Evolutionary conservation across 2,797 vertebrate species (phyloP), one percentile per base, ranked within the genome.

Genomic region (Argyrosomus regius): DNA sequence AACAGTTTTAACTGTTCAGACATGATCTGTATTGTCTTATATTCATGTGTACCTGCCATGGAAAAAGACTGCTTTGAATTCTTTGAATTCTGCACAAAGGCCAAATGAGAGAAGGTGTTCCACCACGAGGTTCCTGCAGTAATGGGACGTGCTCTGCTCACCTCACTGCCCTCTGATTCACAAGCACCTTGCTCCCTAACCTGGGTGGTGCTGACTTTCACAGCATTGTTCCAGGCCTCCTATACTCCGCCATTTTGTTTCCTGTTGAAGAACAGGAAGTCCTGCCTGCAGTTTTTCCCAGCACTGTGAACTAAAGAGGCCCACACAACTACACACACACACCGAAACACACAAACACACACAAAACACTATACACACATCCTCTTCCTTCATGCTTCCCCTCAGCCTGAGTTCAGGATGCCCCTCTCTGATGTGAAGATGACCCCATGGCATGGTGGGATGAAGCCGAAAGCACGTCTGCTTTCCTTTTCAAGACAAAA

Each of bases 121-220:
- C 72, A 88, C 24, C 66, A 73, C 54, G 20, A 61, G 77, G 82
- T 84, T 88, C 75, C 62, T 80, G 54, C 63, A 67, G 63, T 3
- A 52, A n/a, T 61, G 63, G 82, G 87, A 91, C 70, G 75, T 90
- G 91, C 81, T 83, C 63, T 0, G 56, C 76, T 87, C 87, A 79
- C 77, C 81, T 85, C 80, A 60, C 68, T 79, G 58, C 72, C 81
- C 81, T 73, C 81, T 86, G 81, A 89, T 89, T 93, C 85, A 89
- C 83, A 83, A 91, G 83, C 78, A 18, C 76, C 79, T 87, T 63
- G 49, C 89, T 83, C 86, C 59, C 83, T 93, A 89, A 94, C 92
- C 92, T 94, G 93, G 94, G 93, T 88, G 93, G 91, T 84, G 89
- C 93, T 75, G 88, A 91, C 83, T 95, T 95, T 95, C 94, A 94